Evolutionary conservation across 1,140 invertebrate species (phyloP).

Genomic region (Drosophila simulans): DNA sequence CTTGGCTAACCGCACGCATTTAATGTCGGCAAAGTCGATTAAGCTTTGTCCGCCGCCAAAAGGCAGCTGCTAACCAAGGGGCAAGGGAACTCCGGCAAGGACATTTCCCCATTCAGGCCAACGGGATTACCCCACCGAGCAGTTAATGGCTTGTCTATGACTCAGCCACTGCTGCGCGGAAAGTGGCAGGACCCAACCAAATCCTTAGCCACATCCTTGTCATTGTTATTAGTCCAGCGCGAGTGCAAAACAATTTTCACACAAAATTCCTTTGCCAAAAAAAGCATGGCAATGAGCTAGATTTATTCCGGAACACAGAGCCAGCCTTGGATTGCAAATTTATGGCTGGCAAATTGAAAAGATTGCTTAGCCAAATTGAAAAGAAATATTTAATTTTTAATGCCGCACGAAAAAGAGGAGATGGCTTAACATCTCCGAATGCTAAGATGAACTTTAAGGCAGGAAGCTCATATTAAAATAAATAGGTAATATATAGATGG

Average conservation of each 20-base stretch:
- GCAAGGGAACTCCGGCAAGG: slow-evolving; percentile 1
- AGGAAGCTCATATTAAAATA: too few species aligned
- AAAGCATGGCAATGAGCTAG: slow-evolving; percentile 24
- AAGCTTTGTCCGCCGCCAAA: slow-evolving; percentile 52
- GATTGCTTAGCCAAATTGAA: slow-evolving; percentile 21
- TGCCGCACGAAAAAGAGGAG: not conserved
- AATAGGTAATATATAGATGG: too few species aligned
- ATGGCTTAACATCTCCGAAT: not conserved
- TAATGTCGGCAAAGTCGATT: slow-evolving; percentile 80
- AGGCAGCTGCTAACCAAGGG: slow-evolving; percentile 41
- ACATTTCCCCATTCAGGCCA: not conserved
- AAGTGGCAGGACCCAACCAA: not conserved
- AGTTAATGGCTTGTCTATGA: slow-evolving; percentile 54
- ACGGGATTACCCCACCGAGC: slow-evolving; percentile 6
- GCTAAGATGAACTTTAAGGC: not conserved
- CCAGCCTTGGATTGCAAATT: slow-evolving; percentile 28
- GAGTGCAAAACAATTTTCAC: slow-evolving; percentile 65
- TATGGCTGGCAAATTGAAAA: slow-evolving; percentile 49
- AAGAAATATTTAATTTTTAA: slow-evolving; percentile 22
- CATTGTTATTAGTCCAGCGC: slow-evolving; percentile 64
- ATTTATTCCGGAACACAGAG: slow-evolving; percentile 11
- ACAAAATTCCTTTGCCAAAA: slow-evolving; percentile 60
- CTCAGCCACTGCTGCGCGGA: slow-evolving; percentile 44
- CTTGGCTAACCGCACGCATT: slow-evolving; percentile 72
- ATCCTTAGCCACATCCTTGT: slow-evolving; percentile 14